Conservation (phyloP, 2,113 vertebrate species). For the Todiramphus saurophagus region DNA sequence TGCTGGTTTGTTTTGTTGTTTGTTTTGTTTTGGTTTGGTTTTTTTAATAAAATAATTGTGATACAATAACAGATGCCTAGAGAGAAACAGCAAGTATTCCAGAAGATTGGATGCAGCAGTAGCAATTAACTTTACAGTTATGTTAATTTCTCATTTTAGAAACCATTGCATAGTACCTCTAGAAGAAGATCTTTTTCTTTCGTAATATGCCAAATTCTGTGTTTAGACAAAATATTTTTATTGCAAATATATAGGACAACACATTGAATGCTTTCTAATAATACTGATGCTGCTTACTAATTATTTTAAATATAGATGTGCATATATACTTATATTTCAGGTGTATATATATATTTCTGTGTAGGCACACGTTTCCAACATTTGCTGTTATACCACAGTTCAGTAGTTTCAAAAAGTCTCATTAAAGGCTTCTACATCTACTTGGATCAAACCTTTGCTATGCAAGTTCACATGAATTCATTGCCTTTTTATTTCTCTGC, state of each 20-base stretch:
- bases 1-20: neutral
- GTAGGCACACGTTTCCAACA: neutral
- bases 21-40: neutral
- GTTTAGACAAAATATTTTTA: neutral
- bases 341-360: neutral
- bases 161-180: neutral
- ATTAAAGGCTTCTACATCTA: neutral
- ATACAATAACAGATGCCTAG: neutral
- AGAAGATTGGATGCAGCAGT: neutral
- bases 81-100: neutral
- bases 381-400: neutral
- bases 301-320: neutral
- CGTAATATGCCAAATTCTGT: neutral
- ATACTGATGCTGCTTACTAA: neutral
- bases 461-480: neutral
- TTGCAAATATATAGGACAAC: neutral
- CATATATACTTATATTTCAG: neutral
- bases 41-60: neutral
- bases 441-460: neutral
- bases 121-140: neutral
- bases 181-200: neutral
- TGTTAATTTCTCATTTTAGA: conserved; percentile 13
- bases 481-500: neutral
- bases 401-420: neutral
- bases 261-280: neutral